Evolutionary conservation across 1,140 invertebrate genomes (phyloP), one percentile per base, ranked within the genome.

Genomic region (Diploscapter pachys): DNA sequence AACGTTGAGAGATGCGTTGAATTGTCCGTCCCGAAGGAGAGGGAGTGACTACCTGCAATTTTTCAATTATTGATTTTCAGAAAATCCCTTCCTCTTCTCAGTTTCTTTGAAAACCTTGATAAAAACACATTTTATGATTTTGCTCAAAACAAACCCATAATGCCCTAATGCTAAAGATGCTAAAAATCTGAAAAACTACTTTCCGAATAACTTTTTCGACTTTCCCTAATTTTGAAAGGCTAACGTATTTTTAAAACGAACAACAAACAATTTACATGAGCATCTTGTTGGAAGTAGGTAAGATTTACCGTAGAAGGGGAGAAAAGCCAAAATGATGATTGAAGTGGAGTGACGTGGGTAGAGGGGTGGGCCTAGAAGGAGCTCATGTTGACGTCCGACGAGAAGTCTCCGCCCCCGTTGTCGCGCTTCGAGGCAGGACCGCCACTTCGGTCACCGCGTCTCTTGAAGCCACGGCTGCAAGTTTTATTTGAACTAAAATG

Each of bases 401-500:
- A 79, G 69, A 71, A 80, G 49, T 80, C 77, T 31, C 52, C 54
- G 56, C 64, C 54, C 31, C 74, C 71, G 53, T 72, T 67, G 53
- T 83, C 83, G 48, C 84, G 79, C 57, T 84, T 84, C 13, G 84
- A 79, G 6, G 82, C 82, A 5, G 82, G 82, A n/a, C 82, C 82
- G 11, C 78, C 80, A 31, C 61, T 63, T 55, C 63, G 69, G 59
- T 79, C 78, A 48, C 75, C 81, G 6, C 75, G 70, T 56, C 77
- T 55, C 73, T 81, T 79, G 49, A 68, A 56, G 4, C 82, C 75
- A n/a, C 73, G 70, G 64, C 64, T 31, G 31, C 31, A 31, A 31
- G 31, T 31, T 31, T 31, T 31, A 31, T 31, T 31, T 31, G 31
- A 31, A 31, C 31, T 31, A 31, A 50, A 53, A 62, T 68, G 31